phyloP scores from a whole-genome alignment of 2,113 vertebrate species.

The Rhinichthys klamathensis region DNA sequence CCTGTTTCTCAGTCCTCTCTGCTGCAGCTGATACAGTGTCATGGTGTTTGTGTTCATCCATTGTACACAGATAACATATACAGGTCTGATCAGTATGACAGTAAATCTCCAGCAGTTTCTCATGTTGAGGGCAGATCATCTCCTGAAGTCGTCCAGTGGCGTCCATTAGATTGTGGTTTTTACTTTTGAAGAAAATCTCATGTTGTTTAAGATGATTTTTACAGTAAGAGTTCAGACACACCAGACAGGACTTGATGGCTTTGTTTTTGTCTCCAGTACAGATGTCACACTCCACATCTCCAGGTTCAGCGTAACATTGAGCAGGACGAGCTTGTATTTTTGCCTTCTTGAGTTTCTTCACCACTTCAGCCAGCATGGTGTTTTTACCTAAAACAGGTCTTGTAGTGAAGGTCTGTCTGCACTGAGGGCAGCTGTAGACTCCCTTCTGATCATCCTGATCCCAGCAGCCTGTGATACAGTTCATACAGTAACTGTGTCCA shows the following conservation, averaged over 20 bases:
- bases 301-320: not conserved
- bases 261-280: not conserved
- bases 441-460: not conserved
- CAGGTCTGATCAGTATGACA: not conserved
- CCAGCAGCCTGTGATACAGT: not conserved
- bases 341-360: not conserved
- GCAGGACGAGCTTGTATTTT: not conserved
- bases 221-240: conserved; percentile 1
- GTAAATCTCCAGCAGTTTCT: not conserved
- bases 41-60: not conserved
- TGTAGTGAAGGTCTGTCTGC: conserved; percentile 15
- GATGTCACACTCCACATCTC: not conserved
- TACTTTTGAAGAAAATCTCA: not conserved
- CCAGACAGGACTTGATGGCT: conserved; percentile 16
- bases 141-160: not conserved
- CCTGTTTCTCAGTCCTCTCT: not conserved
- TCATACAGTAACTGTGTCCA: conserved; percentile 15
- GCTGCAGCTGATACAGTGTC: not conserved
- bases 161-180: not conserved
- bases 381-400: conserved; percentile 2
- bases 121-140: conserved; percentile 2
- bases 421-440: not conserved
- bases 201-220: not conserved
- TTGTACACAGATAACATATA: not conserved
- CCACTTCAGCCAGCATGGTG: not conserved